phyloP scores from a whole-genome alignment of 1,140 invertebrate genomes.

The Hylyphantes graminicola region DNA sequence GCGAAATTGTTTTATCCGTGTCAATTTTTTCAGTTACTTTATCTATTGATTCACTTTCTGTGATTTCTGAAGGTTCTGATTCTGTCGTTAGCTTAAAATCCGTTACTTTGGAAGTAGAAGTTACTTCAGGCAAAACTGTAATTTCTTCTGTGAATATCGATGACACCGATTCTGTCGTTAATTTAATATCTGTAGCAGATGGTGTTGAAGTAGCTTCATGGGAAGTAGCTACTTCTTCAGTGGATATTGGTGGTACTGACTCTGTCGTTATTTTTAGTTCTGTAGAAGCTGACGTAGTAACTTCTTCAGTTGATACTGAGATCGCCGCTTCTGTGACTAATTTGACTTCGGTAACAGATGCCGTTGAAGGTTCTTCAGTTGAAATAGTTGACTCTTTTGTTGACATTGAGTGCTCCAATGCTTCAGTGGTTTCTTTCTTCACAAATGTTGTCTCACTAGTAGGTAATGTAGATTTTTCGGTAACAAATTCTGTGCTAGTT shows the following conservation, averaged over 20 bases:
- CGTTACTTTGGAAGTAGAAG: background rate
- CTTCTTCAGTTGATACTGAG: background rate
- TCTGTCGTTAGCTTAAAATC: background rate
- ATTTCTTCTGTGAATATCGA: background rate
- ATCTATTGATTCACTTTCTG: background rate
- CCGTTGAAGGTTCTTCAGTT: background rate
- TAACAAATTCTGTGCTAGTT: too few species aligned
- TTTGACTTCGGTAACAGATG: background rate
- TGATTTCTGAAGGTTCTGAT: background rate
- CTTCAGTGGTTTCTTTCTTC: background rate
- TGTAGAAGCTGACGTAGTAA: background rate
- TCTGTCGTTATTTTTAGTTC: background rate
- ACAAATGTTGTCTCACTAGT: background rate
- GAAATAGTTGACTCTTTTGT: background rate
- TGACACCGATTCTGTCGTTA: background rate
- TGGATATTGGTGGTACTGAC: background rate
- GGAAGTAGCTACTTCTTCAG: background rate
- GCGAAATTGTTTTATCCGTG: background rate
- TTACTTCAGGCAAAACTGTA: background rate
- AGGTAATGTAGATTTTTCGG: too few species aligned
- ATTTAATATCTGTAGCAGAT: background rate
- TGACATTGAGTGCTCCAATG: background rate
- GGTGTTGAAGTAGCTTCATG: background rate
- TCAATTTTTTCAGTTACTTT: background rate
- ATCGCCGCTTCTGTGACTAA: background rate